Conservation (phyloP, 2,113 vertebrate species). For the Propithecus coquereli region DNA sequence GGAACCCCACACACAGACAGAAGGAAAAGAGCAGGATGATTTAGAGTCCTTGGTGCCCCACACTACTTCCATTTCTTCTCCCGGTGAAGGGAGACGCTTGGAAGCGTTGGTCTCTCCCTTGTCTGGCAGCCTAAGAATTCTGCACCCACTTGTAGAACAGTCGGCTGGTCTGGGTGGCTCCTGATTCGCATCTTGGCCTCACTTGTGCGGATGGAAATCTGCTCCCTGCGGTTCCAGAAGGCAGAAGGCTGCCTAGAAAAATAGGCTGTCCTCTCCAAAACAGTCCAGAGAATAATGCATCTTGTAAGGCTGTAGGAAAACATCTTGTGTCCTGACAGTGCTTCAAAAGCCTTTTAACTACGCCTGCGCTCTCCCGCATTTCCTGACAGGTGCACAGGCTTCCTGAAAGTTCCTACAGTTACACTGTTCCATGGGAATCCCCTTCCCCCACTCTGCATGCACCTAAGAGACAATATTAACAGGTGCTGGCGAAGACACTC, state of each 20-base stretch:
- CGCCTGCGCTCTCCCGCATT: accelerated
- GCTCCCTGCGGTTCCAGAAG: neutral
- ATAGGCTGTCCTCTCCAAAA: neutral
- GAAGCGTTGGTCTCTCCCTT: neutral
- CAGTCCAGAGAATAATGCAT: neutral
- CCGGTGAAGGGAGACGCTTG: neutral
- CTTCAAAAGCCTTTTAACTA: neutral
- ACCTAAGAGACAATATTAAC: too few relatives aligned
- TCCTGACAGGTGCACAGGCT: neutral
- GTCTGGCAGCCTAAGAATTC: neutral
- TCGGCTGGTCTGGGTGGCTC: neutral
- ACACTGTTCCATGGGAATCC: too few relatives aligned
- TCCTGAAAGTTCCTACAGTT: neutral
- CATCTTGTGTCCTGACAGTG: neutral
- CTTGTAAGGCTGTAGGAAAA: neutral
- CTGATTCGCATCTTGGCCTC: neutral
- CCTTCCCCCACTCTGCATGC: accelerated
- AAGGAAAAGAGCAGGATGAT: neutral
- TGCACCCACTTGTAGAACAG: too few relatives aligned
- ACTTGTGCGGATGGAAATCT: neutral
- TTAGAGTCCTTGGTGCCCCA: neutral
- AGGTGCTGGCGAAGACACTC: neutral
- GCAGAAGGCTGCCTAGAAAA: neutral
- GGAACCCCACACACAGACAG: neutral
- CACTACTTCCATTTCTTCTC: neutral